phyloP scores from a whole-genome alignment of 2,113 vertebrate species.

The Seriola quinqueradiata region DNA sequence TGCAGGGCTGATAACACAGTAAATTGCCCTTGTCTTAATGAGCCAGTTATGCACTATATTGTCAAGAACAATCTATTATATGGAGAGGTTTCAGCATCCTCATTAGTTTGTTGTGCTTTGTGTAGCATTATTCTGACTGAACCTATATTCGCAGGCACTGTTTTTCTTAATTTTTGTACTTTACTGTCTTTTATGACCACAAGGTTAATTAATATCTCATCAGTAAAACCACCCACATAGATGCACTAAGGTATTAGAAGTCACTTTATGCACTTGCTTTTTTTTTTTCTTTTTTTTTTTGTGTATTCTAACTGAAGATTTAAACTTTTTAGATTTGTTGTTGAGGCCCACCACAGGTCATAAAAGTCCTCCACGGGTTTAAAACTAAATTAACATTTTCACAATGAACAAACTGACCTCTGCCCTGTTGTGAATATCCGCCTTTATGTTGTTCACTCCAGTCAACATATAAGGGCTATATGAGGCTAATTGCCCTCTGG shows the following conservation, averaged over 20 bases:
- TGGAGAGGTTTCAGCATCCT: conserved; percentile 48
- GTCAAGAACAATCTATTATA: conserved; percentile 65
- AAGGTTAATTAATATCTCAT: not conserved
- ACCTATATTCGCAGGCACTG: not conserved
- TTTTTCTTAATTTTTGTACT: not conserved
- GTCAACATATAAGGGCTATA: conserved; percentile 38
- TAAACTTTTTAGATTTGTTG: not conserved
- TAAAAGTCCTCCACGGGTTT: not conserved
- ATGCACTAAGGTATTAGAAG: not conserved
- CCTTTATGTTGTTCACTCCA: conserved; percentile 49
- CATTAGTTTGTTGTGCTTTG: conserved; percentile 58
- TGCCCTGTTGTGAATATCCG: conserved; percentile 43
- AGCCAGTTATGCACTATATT: conserved; percentile 62
- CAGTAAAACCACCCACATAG: conserved; percentile 1
- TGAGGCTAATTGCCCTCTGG: conserved; percentile 63
- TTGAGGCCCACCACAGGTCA: not conserved
- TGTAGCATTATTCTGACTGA: conserved; percentile 42
- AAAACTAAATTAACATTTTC: conserved; percentile 34
- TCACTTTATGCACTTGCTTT: not conserved
- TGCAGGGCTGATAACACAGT: conserved; percentile 60
- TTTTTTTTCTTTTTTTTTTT: not conserved
- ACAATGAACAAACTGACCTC: conserved; percentile 12
- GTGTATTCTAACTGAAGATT: not conserved
- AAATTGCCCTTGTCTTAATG: conserved; percentile 74
- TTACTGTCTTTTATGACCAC: not conserved